phyloP scores from a whole-genome alignment of 1,140 invertebrate genomes.

The Eupeodes corollae region DNA sequence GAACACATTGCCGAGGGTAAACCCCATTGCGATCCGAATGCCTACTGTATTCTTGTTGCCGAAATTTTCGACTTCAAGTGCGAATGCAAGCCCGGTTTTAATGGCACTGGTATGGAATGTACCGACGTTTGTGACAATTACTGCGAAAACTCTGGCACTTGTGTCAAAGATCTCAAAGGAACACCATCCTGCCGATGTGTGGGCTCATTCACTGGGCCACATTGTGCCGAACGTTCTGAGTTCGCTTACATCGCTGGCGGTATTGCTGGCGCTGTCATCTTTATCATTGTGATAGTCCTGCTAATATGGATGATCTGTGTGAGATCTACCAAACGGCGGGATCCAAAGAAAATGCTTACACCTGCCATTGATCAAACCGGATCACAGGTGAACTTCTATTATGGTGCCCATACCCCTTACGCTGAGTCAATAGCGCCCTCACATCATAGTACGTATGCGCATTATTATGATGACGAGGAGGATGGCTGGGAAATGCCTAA shows the following conservation, averaged over 20 bases:
- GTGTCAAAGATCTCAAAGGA: constrained; percentile 72
- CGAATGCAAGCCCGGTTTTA: constrained; percentile 88
- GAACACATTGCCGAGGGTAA: constrained; percentile 57
- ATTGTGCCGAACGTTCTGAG: constrained; percentile 81
- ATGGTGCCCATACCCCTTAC: constrained; percentile 79
- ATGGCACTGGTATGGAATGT: constrained; percentile 73
- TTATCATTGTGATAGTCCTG: constrained; percentile 82
- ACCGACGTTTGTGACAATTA: constrained; percentile 75
- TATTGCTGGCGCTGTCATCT: constrained; percentile 80
- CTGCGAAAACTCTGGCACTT: constrained; percentile 86
- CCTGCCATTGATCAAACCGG: constrained; percentile 79
- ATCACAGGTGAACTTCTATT: constrained; percentile 92
- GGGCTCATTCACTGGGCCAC: constrained; percentile 84
- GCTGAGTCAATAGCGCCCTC: constrained; percentile 90
- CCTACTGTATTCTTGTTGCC: constrained; percentile 73
- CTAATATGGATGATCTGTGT: constrained; percentile 96
- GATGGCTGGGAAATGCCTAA: constrained; percentile 96
- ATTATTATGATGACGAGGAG: constrained; percentile 90
- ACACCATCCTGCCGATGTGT: constrained; percentile 78
- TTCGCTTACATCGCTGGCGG: constrained; percentile 91
- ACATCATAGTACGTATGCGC: constrained; percentile 88
- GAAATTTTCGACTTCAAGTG: constrained; percentile 84
- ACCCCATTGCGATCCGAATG: constrained; percentile 75
- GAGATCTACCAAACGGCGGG: constrained; percentile 66
- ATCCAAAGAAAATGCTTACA: constrained; percentile 77